Evolutionary conservation across 2,888 invertebrate species (phyloP).

Genomic region (Phania funesta): DNA sequence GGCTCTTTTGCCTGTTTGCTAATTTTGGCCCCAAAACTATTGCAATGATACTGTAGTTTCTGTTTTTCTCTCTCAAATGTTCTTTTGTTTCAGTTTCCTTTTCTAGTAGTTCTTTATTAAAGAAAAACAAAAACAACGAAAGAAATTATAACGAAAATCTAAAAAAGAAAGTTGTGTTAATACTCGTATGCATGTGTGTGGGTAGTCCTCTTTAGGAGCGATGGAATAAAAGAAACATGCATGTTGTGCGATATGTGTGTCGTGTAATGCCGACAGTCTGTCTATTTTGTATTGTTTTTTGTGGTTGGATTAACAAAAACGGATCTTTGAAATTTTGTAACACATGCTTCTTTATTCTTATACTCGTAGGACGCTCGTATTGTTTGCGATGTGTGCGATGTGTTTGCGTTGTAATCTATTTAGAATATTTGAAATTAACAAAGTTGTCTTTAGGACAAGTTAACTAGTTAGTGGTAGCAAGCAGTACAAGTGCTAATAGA

Average conservation of each 20-base stretch:
- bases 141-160: slow-evolving; percentile 2
- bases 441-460: slow-evolving; percentile 42
- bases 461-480: slow-evolving; percentile 28
- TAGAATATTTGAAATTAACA: slow-evolving; percentile 45
- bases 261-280: slow-evolving; percentile 10
- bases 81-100: slow-evolving; percentile 10
- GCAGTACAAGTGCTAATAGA: slow-evolving; percentile 13
- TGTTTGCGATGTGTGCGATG: background rate
- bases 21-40: slow-evolving; percentile 57
- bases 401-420: slow-evolving; percentile 14
- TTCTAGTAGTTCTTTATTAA: slow-evolving; percentile 3
- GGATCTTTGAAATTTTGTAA: slow-evolving; percentile 6
- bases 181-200: slow-evolving; percentile 30
- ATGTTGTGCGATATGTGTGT: background rate
- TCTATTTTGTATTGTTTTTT: slow-evolving; percentile 32
- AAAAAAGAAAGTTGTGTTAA: background rate
- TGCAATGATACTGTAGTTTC: slow-evolving; percentile 39
- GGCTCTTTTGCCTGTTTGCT: slow-evolving; percentile 48
- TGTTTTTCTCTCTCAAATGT: background rate
- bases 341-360: slow-evolving; percentile 27
- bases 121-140: slow-evolving; percentile 2
- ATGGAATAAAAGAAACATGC: background rate
- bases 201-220: background rate
- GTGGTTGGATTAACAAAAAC: slow-evolving; percentile 25
- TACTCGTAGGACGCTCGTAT: slow-evolving; percentile 6